Percentiles rank a stretch among this genome's conserved stretches.
Conservation (phyloP, 2,888 invertebrate genomes). For the Lasioglossum oenotherae region DNA sequence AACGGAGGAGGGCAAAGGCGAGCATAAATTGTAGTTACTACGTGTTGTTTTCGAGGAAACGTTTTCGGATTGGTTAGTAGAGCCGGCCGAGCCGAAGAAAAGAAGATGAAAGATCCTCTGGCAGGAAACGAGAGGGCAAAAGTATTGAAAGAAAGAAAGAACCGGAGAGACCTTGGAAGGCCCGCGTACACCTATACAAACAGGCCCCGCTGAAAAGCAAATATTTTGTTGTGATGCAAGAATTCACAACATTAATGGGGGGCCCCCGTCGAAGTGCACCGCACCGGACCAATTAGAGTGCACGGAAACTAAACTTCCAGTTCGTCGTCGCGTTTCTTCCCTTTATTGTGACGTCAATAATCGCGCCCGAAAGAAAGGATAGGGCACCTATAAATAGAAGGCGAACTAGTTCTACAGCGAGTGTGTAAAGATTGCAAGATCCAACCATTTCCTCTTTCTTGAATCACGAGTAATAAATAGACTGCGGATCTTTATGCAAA, state of each 20-base stretch:
- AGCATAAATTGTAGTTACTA: constrained; percentile 68
- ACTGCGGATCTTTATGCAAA: too few species aligned
- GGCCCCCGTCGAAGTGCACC: constrained; percentile 29
- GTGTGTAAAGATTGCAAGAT: neutral
- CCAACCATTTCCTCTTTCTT: neutral
- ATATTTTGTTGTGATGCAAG: constrained; percentile 83
- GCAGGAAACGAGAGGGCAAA: constrained; percentile 71
- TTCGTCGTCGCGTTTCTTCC: constrained; percentile 15
- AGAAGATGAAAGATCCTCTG: constrained; percentile 79
- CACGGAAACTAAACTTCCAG: constrained; percentile 34
- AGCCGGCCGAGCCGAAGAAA: constrained; percentile 61
- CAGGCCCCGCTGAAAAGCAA: constrained; percentile 78
- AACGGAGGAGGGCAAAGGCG: constrained; percentile 16
- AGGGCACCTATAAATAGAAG: neutral
- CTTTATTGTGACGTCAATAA: constrained; percentile 12
- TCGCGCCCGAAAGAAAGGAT: neutral
- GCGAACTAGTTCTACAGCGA: neutral
- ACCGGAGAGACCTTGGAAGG: constrained; percentile 76
- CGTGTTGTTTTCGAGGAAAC: constrained; percentile 80
- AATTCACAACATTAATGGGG: constrained; percentile 78
- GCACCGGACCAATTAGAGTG: constrained; percentile 51
- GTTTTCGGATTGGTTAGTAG: constrained; percentile 81
- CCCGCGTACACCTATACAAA: constrained; percentile 81
- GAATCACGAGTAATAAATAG: neutral
- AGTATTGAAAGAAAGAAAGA: constrained; percentile 77